Evolutionary conservation across 2,113 vertebrate genomes (phyloP).

Genomic region (Aptenodytes forsteri): DNA sequence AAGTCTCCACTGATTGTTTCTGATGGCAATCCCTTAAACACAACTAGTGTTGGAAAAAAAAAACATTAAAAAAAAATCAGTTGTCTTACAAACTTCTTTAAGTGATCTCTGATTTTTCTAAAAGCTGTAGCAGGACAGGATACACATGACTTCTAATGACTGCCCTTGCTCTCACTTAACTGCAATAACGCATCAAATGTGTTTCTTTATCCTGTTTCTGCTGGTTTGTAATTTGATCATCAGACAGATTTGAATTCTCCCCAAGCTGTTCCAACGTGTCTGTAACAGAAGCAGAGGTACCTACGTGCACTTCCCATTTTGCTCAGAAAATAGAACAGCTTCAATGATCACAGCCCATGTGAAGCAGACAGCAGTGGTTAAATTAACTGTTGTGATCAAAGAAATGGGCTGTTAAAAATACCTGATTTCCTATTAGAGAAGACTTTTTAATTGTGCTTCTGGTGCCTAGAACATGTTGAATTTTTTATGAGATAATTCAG

Average conservation of each 20-base stretch:
- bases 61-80: neutral
- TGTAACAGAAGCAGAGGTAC: slow-evolving; percentile 67
- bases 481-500: slow-evolving; percentile 49
- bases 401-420: slow-evolving; percentile 59
- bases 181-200: slow-evolving; percentile 61
- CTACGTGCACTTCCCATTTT: slow-evolving; percentile 49
- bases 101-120: slow-evolving; percentile 56
- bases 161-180: slow-evolving; percentile 63
- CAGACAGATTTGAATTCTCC: slow-evolving; percentile 67
- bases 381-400: slow-evolving; percentile 65
- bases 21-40: slow-evolving; percentile 40
- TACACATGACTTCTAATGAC: slow-evolving; percentile 62
- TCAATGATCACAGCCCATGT: slow-evolving; percentile 20
- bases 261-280: slow-evolving; percentile 74
- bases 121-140: slow-evolving; percentile 40
- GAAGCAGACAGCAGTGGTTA: slow-evolving; percentile 44
- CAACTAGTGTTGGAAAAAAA: neutral
- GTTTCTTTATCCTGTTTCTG: slow-evolving; percentile 66
- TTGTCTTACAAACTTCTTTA: neutral
- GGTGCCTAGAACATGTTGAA: slow-evolving; percentile 14
- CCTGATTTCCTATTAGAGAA: slow-evolving; percentile 23
- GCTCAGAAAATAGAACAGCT: slow-evolving; percentile 52
- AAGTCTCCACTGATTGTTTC: slow-evolving; percentile 10
- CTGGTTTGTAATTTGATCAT: slow-evolving; percentile 72
- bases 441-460: slow-evolving; percentile 44